Percentiles rank a stretch among this genome's conserved stretches.
Evolutionary conservation across 2,888 invertebrate species (phyloP).

Genomic region (Cataglyphis altisquamis): DNA sequence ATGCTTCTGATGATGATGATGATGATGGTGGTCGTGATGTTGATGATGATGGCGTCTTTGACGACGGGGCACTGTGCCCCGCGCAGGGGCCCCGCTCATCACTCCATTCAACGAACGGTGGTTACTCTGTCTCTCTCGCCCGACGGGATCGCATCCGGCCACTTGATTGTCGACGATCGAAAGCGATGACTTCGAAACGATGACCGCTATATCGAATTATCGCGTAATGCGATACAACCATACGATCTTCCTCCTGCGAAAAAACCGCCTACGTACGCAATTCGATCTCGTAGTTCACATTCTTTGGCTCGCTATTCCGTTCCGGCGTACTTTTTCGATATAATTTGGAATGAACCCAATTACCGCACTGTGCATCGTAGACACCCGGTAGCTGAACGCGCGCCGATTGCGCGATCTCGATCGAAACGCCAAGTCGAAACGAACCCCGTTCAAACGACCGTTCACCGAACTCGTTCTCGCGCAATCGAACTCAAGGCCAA

Average conservation of each 20-base stretch:
- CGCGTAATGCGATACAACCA: slow-evolving; percentile 7
- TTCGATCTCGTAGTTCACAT: slow-evolving; percentile 14
- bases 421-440: slow-evolving; percentile 27
- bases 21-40: slow-evolving; percentile 61
- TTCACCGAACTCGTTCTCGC: slow-evolving; percentile 42
- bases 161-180: slow-evolving; percentile 76
- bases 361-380: slow-evolving; percentile 67
- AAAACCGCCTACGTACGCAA: not conserved
- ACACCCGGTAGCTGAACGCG: slow-evolving; percentile 38
- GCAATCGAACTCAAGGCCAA: slow-evolving; percentile 71
- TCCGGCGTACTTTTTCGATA: not conserved
- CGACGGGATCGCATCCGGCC: slow-evolving; percentile 61
- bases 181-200: not conserved
- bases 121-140: slow-evolving; percentile 73
- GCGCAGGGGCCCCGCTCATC: slow-evolving; percentile 85
- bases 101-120: slow-evolving; percentile 84
- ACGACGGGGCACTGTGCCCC: slow-evolving; percentile 85
- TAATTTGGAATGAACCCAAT: not conserved
- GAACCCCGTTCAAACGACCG: slow-evolving; percentile 7
- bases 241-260: not conserved
- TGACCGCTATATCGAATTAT: not conserved
- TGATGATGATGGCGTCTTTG: slow-evolving; percentile 83
- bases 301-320: not conserved
- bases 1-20: slow-evolving; percentile 76
- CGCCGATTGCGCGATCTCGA: slow-evolving; percentile 16